These are phyloP conservation scores for Hemaris fuciformis DNA, from an alignment of 2,888 invertebrate genomes.

Conservation along the genomic window DNA sequence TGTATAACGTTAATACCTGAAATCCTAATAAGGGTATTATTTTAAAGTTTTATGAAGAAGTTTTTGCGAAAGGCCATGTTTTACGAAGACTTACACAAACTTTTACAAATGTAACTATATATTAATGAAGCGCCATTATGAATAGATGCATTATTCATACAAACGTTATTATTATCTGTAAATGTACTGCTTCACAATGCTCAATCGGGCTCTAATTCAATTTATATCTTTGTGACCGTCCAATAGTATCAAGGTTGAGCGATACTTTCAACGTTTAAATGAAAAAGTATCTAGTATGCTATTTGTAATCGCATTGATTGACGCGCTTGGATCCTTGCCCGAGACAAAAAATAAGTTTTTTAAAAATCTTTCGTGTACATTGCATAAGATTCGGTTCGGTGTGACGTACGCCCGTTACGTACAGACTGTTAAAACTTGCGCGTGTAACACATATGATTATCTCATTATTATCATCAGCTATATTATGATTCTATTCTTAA, in stretches of 20 bases:
- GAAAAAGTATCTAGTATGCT: neutral
- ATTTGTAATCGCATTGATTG: neutral
- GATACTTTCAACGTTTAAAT: neutral
- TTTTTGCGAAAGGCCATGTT: no score
- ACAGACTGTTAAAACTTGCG: neutral
- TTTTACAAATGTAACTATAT: no score
- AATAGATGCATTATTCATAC: no score
- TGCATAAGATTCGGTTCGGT: neutral
- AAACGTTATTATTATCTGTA: neutral
- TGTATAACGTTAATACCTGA: neutral
- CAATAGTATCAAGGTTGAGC: neutral
- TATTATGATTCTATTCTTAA: neutral
- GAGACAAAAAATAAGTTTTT: neutral
- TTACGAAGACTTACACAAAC: no score
- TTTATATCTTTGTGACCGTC: neutral
- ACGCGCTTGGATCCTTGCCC: neutral
- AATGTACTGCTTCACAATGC: neutral
- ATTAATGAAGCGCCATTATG: no score
- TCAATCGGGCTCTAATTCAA: neutral
- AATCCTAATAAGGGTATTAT: neutral
- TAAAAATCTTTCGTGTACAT: neutral
- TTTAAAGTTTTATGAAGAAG: neutral
- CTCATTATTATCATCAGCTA: neutral
- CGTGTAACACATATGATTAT: neutral
- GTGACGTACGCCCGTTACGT: neutral